Percentiles rank a stretch among this genome's conserved stretches.
Evolutionary conservation across 2,797 vertebrate genomes (phyloP).

Genomic region (Varecia variegata): DNA sequence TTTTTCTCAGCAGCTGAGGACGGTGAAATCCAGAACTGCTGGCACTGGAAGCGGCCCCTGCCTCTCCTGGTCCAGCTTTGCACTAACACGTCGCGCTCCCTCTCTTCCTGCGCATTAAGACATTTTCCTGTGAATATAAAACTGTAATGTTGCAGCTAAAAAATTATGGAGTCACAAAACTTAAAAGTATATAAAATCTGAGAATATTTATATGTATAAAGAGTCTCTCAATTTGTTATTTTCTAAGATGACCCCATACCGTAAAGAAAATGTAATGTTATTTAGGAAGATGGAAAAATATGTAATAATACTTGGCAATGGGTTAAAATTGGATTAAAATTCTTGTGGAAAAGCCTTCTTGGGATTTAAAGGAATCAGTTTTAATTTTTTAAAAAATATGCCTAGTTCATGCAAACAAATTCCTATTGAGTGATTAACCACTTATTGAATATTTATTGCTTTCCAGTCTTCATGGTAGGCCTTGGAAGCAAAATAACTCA

Average conservation of each 20-base stretch:
- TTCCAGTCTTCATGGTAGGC: neutral
- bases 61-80: neutral
- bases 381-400: neutral
- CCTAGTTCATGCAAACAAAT: neutral
- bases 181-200: neutral
- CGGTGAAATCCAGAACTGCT: neutral
- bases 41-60: accelerated
- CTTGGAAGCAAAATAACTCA: neutral
- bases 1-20: neutral
- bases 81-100: accelerated
- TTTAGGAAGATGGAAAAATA: neutral
- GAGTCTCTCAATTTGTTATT: neutral
- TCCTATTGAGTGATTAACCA: neutral
- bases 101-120: neutral
- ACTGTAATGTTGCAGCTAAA: neutral
- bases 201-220: neutral
- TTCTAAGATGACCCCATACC: neutral
- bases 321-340: neutral
- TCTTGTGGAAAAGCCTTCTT: neutral
- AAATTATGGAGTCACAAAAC: neutral
- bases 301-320: neutral
- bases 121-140: neutral
- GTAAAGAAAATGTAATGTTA: neutral
- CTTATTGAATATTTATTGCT: neutral
- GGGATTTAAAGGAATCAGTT: neutral